Evolutionary conservation across 2,113 vertebrate species (phyloP), one percentile per base, ranked within the genome.

Genomic region (Isurus oxyrinchus): DNA sequence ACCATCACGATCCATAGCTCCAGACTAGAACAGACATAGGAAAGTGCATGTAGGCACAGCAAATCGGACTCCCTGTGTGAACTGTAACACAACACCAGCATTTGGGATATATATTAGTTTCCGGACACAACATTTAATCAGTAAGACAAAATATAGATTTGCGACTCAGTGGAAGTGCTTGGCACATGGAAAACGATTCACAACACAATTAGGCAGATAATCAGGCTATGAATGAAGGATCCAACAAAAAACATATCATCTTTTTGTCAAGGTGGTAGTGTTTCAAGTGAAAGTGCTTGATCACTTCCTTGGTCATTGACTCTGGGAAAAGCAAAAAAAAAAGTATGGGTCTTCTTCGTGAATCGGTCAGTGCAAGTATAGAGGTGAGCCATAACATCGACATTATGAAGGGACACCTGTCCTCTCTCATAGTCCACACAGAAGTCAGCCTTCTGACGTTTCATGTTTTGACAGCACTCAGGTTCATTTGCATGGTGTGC

Each of bases 391-490:
- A 96, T 96, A 55, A 49, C 57, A 35, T 96, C 94, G 11, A n/a
- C 96, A 61, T 96, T 95, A 6, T 96, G 96, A 96, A 81, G 96
- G 40, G 95, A 67, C 35, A 96, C 53, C 27, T 44, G 91, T 13
- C 94, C 94, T 1, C n/a, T 19, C 72, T 96, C 79, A 6, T 96
- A 63, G 79, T 96, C 96, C 69, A 96, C 21, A 4, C 10, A 96
- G n/a, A n/a, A n/a, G n/a, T n/a, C n/a, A n/a, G 87, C 55, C 96
- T 59, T 96, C 76, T 21, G 2, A 10, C 19, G 53, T 35, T 55
- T 96, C 6, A 59, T 14, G 16, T 79, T 63, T 11, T 44, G 55
- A 61, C 8, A 23, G 55, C 59, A 59, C 21, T 49, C 25, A 3
- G 72, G 40, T 16, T 53, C 49, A 0, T 35, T 4, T 1, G 79